Conservation (phyloP, 2,888 invertebrate species). For the Plagodis dolabraria region DNA sequence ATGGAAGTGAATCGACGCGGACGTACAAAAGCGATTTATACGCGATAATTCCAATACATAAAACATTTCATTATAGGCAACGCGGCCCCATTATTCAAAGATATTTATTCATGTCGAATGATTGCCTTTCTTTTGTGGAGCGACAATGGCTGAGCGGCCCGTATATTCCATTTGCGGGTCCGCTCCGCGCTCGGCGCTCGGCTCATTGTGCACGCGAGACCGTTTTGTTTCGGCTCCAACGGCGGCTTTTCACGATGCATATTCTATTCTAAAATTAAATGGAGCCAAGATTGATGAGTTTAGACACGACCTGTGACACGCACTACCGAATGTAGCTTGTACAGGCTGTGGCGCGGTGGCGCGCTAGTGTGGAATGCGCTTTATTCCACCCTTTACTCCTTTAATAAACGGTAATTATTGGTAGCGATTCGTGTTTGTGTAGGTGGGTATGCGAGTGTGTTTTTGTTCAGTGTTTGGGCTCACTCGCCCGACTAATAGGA, state of each 20-base stretch:
- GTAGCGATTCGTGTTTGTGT: conserved; percentile 64
- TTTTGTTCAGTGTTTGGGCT: conserved; percentile 71
- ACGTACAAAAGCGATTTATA: conserved; percentile 70
- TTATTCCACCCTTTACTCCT: conserved; percentile 71
- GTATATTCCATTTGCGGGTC: conserved; percentile 78
- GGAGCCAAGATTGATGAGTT: conserved; percentile 81
- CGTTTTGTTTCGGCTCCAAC: conserved; percentile 69
- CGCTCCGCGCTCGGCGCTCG: conserved; percentile 42
- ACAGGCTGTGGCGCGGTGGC: conserved; percentile 20
- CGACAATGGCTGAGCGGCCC: conserved; percentile 75
- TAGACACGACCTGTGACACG: conserved; percentile 82
- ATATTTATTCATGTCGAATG: conserved; percentile 85
- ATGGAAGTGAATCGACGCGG: conserved; percentile 53
- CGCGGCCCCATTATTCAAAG: conserved; percentile 79
- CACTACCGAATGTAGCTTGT: conserved; percentile 76
- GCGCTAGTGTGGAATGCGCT: conserved; percentile 70
- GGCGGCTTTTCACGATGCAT: conserved; percentile 61
- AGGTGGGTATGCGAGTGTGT: conserved; percentile 55
- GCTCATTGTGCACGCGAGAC: conserved; percentile 74
- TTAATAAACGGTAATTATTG: conserved; percentile 75
- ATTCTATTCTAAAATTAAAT: conserved; percentile 77
- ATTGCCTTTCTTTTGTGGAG: conserved; percentile 83
- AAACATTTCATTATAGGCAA: conserved; percentile 82
- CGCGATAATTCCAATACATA: conserved; percentile 78
- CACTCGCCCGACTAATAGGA: conserved; percentile 72